These are phyloP conservation scores for Marronus borbonicus DNA, from an alignment of 2,888 invertebrate genomes.

Conservation along the genomic window DNA sequence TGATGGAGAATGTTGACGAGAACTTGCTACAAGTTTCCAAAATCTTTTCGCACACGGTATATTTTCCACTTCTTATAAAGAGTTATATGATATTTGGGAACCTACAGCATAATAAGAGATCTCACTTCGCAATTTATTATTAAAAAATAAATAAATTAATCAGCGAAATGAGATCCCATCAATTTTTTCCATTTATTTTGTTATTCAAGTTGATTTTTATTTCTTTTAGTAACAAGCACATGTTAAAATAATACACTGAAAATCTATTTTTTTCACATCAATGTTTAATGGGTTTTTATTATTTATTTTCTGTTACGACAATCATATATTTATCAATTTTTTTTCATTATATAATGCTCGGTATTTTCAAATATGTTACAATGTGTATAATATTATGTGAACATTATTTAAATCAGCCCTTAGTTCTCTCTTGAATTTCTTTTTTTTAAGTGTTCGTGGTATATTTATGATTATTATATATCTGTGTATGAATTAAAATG, in stretches of 20 bases:
- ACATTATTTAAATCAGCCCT: constrained; percentile 68
- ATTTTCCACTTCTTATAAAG: too few relatives aligned
- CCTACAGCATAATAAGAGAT: too few relatives aligned
- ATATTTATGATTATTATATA: neutral
- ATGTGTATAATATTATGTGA: too few relatives aligned
- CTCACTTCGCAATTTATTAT: too few relatives aligned
- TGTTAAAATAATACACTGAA: constrained; percentile 56
- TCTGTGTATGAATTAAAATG: neutral
- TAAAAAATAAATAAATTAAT: too few relatives aligned
- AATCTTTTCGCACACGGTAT: too few relatives aligned
- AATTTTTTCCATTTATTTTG: neutral
- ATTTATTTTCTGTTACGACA: constrained; percentile 53
- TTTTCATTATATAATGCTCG: constrained; percentile 52
- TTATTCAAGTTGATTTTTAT: neutral
- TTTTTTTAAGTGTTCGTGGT: constrained; percentile 57
- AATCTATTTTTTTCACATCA: constrained; percentile 55
- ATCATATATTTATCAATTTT: constrained; percentile 43
- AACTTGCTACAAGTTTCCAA: too few relatives aligned
- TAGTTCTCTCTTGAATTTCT: constrained; percentile 67
- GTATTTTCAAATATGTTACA: too few relatives aligned
- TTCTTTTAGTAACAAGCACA: constrained; percentile 31
- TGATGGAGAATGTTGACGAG: too few relatives aligned
- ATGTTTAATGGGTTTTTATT: constrained; percentile 54
- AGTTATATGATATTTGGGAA: too few relatives aligned
- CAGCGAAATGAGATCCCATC: neutral